Conservation (phyloP, 2,797 vertebrate genomes). For the Poecilia gillii region DNA sequence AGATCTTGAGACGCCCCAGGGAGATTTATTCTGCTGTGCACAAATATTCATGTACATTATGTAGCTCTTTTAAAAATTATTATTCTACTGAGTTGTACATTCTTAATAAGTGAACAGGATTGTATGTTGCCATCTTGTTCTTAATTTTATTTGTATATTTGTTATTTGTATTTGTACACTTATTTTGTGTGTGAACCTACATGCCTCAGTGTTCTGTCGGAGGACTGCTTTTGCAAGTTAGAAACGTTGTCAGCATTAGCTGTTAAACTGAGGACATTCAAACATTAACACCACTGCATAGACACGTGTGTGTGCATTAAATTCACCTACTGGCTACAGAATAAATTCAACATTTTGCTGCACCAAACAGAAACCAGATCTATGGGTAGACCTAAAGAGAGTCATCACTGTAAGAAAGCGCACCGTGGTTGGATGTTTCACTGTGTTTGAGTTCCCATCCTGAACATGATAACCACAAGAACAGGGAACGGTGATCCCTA, state of each 20-base stretch:
- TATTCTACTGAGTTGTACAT: too few relatives aligned
- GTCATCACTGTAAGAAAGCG: conserved; percentile 14
- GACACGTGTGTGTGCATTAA: conserved; percentile 42
- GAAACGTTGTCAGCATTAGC: conserved; percentile 51
- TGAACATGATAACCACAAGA: conserved; percentile 25
- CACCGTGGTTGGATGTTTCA: conserved; percentile 28
- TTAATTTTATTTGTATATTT: too few relatives aligned
- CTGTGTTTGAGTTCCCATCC: conserved; percentile 37
- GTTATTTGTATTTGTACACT: too few relatives aligned
- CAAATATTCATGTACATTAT: too few relatives aligned
- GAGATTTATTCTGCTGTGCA: too few relatives aligned
- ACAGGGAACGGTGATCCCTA: conserved; percentile 27
- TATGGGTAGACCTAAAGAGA: not conserved
- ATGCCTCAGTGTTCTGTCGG: not conserved
- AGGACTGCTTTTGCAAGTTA: conserved; percentile 44
- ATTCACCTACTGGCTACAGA: conserved; percentile 30
- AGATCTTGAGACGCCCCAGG: too few relatives aligned
- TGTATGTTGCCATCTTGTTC: too few relatives aligned
- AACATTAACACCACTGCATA: conserved; percentile 39
- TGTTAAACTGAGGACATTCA: conserved; percentile 53
- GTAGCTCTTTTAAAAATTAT: too few relatives aligned
- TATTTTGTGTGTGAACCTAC: not conserved
- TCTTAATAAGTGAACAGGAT: too few relatives aligned
- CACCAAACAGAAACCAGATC: conserved; percentile 25
- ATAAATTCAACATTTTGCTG: conserved; percentile 25